phyloP scores from a whole-genome alignment of 2,113 vertebrate genomes.

The Amazona guildingii region DNA sequence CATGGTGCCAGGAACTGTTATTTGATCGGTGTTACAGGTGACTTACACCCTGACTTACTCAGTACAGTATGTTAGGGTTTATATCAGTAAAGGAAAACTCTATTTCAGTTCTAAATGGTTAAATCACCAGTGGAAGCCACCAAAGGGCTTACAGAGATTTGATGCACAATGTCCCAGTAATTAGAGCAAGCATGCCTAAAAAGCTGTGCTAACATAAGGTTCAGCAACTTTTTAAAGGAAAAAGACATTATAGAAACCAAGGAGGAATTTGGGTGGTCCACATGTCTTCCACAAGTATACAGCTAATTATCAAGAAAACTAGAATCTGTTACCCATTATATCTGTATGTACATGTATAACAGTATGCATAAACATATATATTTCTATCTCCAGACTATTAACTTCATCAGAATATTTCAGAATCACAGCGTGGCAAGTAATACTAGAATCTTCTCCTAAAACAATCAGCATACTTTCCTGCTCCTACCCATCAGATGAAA shows the following conservation, averaged over 20 bases:
- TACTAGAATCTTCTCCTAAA: background rate
- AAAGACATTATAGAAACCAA: background rate
- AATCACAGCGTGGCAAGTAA: background rate
- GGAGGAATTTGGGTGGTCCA: conserved; percentile 8
- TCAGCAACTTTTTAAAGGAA: background rate
- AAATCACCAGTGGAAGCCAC: background rate
- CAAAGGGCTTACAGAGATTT: background rate
- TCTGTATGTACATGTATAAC: background rate
- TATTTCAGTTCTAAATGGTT: background rate
- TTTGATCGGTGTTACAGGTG: background rate
- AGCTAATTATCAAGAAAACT: background rate
- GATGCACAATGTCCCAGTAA: background rate
- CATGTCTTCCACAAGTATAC: background rate
- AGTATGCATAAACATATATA: background rate
- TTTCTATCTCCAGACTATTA: background rate
- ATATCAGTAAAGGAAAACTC: background rate
- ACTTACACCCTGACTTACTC: background rate
- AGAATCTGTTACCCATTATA: background rate
- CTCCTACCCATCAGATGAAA: background rate
- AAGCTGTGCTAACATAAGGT: background rate
- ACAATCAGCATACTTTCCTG: background rate
- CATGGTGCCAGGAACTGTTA: background rate
- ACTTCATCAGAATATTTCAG: background rate
- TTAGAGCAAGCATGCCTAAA: background rate
- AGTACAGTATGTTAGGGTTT: background rate